Evolutionary conservation across 2,113 vertebrate genomes (phyloP).

Genomic region (Elachura formosa): DNA sequence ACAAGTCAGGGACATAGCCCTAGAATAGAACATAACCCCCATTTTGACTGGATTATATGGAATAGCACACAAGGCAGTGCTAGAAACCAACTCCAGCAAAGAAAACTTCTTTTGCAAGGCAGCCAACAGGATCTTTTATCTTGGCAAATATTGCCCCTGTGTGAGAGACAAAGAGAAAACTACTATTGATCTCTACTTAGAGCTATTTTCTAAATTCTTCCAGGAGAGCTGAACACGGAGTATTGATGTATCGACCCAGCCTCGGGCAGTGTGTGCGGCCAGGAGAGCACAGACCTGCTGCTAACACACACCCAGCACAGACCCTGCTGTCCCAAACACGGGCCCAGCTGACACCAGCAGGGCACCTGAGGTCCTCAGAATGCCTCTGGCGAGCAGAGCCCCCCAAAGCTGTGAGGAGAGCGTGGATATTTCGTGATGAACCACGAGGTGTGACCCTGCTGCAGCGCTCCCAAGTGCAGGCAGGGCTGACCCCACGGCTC

Average conservation of each 20-base stretch:
- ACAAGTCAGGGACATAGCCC: neutral
- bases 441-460: rapidly evolving
- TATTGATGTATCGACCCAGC: neutral
- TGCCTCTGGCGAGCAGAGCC: no score
- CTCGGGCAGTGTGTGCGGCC: neutral
- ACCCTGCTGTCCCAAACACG: rapidly evolving
- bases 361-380: neutral
- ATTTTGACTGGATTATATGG: neutral
- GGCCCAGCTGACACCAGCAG: neutral
- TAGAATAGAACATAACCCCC: neutral
- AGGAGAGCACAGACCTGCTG: neutral
- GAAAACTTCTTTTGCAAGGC: neutral
- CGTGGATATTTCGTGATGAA: no score
- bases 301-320: neutral
- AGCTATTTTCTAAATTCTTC: neutral
- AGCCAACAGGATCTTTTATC: neutral
- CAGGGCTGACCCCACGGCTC: no score
- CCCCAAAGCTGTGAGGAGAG: neutral
- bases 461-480: neutral
- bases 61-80: neutral
- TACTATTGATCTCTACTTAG: neutral
- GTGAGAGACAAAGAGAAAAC: neutral
- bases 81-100: neutral
- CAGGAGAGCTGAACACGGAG: neutral
- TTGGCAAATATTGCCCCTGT: neutral